Evolutionary conservation across 2,888 invertebrate genomes (phyloP).

Genomic region (Argyresthia albistria): DNA sequence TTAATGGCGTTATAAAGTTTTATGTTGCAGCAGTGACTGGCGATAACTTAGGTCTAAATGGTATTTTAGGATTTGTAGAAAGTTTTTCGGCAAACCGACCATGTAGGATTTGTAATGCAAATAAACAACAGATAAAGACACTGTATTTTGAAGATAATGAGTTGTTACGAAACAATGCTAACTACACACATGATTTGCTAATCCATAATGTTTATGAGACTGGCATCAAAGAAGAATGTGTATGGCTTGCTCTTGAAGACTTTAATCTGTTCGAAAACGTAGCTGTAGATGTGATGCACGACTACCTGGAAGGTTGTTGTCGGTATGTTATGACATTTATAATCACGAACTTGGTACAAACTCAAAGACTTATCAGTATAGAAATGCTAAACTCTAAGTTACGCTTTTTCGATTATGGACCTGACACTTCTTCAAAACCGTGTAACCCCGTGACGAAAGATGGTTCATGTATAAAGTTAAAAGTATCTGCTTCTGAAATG

Average conservation of each 20-base stretch:
- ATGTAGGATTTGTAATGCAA: constrained; percentile 14
- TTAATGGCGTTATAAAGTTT: constrained; percentile 4
- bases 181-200: not conserved
- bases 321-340: constrained; percentile 8
- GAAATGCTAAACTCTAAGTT: constrained; percentile 1
- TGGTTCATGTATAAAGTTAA: not conserved
- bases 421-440: constrained; percentile 1
- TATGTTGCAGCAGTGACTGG: constrained; percentile 9
- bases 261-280: constrained; percentile 10
- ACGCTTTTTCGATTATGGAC: constrained; percentile 3
- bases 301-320: constrained; percentile 7
- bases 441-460: not conserved
- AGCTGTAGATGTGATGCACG: constrained; percentile 8
- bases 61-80: constrained; percentile 11
- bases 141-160: not conserved
- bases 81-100: constrained; percentile 7
- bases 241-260: constrained; percentile 6
- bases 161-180: not conserved
- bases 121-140: constrained; percentile 5
- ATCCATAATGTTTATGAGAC: not conserved
- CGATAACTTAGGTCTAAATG: constrained; percentile 10
- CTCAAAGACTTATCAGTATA: constrained; percentile 2
- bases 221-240: constrained; percentile 12
- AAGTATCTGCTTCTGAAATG: constrained; percentile 10
- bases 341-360: not conserved